Evolutionary conservation across 2,888 invertebrate species (phyloP), one percentile per base, ranked within the genome.

Genomic region (Ochlodes sylvanus): DNA sequence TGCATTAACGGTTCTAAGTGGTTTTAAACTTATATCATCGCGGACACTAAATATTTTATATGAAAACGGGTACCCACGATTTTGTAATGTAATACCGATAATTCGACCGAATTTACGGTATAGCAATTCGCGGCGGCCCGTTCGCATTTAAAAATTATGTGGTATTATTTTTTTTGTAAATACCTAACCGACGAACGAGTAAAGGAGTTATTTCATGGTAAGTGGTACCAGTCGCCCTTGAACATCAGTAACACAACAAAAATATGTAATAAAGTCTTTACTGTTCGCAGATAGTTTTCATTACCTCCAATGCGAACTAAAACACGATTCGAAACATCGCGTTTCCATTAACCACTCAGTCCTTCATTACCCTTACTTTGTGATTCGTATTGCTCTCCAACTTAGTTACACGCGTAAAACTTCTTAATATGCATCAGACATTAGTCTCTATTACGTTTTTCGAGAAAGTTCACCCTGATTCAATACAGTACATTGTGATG

Each of bases 341-440:
- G 19, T 50, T 19, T 50, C 50, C 50, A 50, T 50, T 50, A 50
- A 50, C 10, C 50, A 19, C 50, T 21, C 50, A 50, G 50, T 19
- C 19, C 47, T 47, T 47, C 47, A 47, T 47, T 47, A 47, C 1
- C 47, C 50, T 50, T 50, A 50, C 50, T 50, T 50, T 19, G 50
- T 50, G 50, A 50, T 50, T 50, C 12, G 50, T 47, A 50, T 17
- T 19, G 17, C n/a, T 50, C 50, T 50, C 50, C 17, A 9, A 47
- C 7, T 47, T 47, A 12, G 47, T 47, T 47, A 15, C 17, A 4
- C 44, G n/a, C 5, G 7, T 15, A 7, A 47, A 47, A 44, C 50
- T 50, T 50, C 50, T 19, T 50, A 50, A 19, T 50, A 19, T 50
- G 50, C 19, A 50, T 50, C 12, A 12, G 50, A 9, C 50, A 10